phyloP scores from a whole-genome alignment of 2,113 vertebrate species.

The Plectropomus leopardus region DNA sequence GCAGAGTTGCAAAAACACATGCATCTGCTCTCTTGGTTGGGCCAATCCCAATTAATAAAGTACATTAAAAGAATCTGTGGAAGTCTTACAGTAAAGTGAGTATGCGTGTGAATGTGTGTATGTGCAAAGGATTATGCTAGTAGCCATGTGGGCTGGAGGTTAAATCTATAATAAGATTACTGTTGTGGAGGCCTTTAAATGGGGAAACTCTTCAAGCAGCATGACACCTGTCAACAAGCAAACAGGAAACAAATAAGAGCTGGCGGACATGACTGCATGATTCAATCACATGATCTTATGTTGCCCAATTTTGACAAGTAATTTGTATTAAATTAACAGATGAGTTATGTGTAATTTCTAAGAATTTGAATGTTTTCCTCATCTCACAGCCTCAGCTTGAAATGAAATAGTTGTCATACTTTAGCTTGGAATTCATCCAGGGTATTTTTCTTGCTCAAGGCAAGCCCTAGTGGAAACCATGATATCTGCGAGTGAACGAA shows the following conservation, averaged over 20 bases:
- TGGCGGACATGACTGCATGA: background rate
- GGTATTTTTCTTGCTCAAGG: constrained; percentile 76
- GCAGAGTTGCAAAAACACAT: constrained; percentile 14
- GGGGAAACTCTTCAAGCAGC: constrained; percentile 44
- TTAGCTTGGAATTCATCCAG: constrained; percentile 72
- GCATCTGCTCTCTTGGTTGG: constrained; percentile 27
- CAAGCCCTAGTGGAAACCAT: constrained; percentile 49
- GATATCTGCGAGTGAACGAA: constrained; percentile 53
- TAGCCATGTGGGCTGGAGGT: constrained; percentile 76
- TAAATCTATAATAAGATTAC: constrained; percentile 84
- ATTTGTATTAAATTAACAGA: background rate
- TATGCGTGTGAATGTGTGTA: constrained; percentile 22
- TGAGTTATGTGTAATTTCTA: background rate
- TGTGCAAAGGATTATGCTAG: constrained; percentile 62
- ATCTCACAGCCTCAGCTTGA: constrained; percentile 35
- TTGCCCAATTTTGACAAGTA: background rate
- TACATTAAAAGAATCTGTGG: constrained; percentile 50
- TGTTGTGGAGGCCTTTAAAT: constrained; percentile 61
- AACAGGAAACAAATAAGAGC: constrained; percentile 28
- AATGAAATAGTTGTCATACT: constrained; percentile 75
- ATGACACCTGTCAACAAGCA: constrained; percentile 61
- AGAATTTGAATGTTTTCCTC: constrained; percentile 18
- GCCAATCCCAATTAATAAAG: constrained; percentile 45
- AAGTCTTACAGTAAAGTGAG: constrained; percentile 38
- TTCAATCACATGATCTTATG: background rate